Evolutionary conservation across 1,140 invertebrate genomes (phyloP), one percentile per base, ranked within the genome.

Genomic region (Neodiprion pinetum): DNA sequence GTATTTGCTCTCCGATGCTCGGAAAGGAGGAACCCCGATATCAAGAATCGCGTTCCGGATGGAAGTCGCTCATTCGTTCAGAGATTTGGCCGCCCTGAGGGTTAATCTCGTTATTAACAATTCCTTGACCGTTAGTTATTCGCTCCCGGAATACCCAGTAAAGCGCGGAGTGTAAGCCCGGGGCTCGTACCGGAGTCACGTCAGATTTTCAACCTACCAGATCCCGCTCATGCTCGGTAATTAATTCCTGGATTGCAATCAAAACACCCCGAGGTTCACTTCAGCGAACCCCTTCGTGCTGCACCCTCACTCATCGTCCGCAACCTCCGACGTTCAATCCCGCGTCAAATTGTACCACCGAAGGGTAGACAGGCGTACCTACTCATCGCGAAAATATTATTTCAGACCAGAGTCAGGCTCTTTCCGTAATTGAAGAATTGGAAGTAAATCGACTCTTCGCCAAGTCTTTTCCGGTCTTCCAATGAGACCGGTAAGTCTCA

Each of bases 211-310:
- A 74, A 50, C 67, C 74, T 75, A 77, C 78, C 69, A 77, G 78
- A 80, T 80, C 79, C 72, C 65, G 73, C 75, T 79, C 76, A 72
- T 79, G 76, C 75, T 79, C 80, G 83, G 83, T 84, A 83, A 84
- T 84, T 83, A 83, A 84, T 84, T 83, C 81, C 76, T 66, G 81
- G 70, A 83, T 81, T 81, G 78, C 82, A 82, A 82, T 83, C 78
- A 82, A 82, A 84, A 80, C 76, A 78, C 76, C 75, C 78, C 76
- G 67, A 66, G 78, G 74, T 75, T 73, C 75, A 74, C 66, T 53
- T 23, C 67, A 21, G 21, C 72, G 71, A 53, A 72, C 53, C 50
- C 65, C 61, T 40, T 21, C 23, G 72, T 0, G 10, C 69, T 47
- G 74, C 48, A 50, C 71, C 48, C 48, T 66, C 68, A 70, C 48